Base-by-base conservation (phyloP, 1,140 invertebrate species). In the Calliphora vicina region DNA sequence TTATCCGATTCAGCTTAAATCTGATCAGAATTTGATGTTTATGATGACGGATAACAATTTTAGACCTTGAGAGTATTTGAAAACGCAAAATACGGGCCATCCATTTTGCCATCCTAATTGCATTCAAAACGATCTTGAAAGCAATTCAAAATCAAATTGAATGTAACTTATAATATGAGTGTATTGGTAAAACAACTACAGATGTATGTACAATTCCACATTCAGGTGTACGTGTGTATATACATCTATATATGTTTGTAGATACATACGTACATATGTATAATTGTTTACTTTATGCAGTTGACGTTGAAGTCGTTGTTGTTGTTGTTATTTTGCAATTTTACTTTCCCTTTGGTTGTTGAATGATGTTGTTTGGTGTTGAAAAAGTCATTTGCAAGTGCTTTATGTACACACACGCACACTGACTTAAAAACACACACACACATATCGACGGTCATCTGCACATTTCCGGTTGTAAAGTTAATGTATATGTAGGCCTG, bases 311-410 rank as follows among this genome's bases (percentile, higher is more conserved):
- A 20, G 73, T 4, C 17, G 27, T 17, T 27, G 27, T 20, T 42
- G 73, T 29, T 42, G 27, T 9, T 25, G 23, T 78, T 20, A 35
- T 20, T 43, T 42, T 76, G 13, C 1, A 73, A 73, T 73, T 25
- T 73, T 17, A 76, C 29, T 67, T 67, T 67, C 61, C 29, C n/a
- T 78, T 45, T 23, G 74, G 74, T 10, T 76, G 74, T 67, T 67
- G 74, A 25, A 12, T 42, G 42, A 78, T 13, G 29, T 76, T 35
- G 42, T 78, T 78, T 78, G 74, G 74, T 78, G 74, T 78, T 78
- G 74, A 43, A 78, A 78, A 78, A 78, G 35, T 78, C 35, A 78
- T 78, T 78, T 78, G 35, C 74, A 78, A 23, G 61, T 67, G 61
- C 61, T 67, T 20, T 67, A 23, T 67, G 61, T 67, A 67, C 20